Conservation (phyloP, 2,113 vertebrate species). For the Anhinga anhinga region DNA sequence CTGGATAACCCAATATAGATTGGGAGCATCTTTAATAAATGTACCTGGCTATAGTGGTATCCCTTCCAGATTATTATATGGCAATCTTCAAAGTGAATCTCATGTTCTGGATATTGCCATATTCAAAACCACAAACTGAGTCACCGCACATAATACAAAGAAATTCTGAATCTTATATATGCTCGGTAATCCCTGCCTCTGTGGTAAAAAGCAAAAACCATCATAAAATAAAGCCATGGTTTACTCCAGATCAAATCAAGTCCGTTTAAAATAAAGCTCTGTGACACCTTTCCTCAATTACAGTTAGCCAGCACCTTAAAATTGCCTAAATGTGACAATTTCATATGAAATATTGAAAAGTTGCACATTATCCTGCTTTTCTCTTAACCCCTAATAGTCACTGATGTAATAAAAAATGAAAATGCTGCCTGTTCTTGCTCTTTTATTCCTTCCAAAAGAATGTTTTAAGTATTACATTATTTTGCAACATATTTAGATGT, state of each 20-base stretch:
- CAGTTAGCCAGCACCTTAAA: background rate
- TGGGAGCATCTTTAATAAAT: background rate
- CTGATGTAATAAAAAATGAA: background rate
- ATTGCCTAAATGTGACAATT: background rate
- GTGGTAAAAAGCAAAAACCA: background rate
- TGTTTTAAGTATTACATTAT: background rate
- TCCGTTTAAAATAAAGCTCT: background rate
- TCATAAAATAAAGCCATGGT: background rate
- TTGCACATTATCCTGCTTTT: background rate
- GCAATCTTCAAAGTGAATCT: background rate
- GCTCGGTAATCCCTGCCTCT: background rate
- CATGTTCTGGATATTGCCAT: background rate
- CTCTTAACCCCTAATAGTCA: background rate
- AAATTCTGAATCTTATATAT: background rate
- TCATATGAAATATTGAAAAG: background rate
- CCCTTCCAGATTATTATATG: background rate
- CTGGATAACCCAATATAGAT: background rate
- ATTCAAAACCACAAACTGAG: background rate
- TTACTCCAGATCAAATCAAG: background rate
- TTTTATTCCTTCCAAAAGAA: background rate
- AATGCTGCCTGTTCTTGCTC: background rate
- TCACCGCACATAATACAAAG: background rate
- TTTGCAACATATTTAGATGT: background rate
- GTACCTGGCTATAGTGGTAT: fast-evolving
- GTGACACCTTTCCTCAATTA: background rate